Base-by-base conservation (phyloP, 1,140 invertebrate genomes). In the Eulimnadia texana region DNA sequence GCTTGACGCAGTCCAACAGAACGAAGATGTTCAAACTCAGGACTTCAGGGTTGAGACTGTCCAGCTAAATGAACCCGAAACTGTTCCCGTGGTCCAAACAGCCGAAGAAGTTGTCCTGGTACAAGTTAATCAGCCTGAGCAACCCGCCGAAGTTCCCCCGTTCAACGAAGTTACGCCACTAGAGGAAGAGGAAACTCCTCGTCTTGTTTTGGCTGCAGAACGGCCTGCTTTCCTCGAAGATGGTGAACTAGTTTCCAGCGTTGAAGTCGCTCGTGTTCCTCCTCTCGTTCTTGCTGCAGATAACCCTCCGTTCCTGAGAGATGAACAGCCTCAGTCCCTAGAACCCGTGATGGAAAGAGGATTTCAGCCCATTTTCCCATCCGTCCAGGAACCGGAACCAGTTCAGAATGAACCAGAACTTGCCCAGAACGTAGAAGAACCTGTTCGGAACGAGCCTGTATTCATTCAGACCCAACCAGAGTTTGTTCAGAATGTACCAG, bases 151-250 rank as follows among this genome's bases (percentile, higher is more conserved):
- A n/a, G n/a, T n/a, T n/a, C n/a, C n/a, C n/a, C n/a, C n/a, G n/a
- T n/a, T n/a, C n/a, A n/a, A n/a, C n/a, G n/a, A n/a, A n/a, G 27
- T 20, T 33, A 22, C 10, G 19, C 55, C n/a, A 28, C 24, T 19
- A 58, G 23, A n/a, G 19, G 23, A 20, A 16, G 20, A 25, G 2
- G 42, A 27, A 42, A 33, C 24, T 47, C 23, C 11, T n/a, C 55
- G 55, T 13, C 19, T 58, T 25, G 55, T 58, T 19, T 25, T 58
- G 20, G 55, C 55, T 2, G 55, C 55, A 16, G 55, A 58, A 22
- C 23, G 28, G 13, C 55, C 55, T 9, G 28, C 55, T 23, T 58
- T 58, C 55, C 42, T 58, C 24, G 55, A 19, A 1, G 19, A 42
- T 16, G 33, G 16, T 9, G 33, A 42, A 42, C 33, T 42, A 42